These are phyloP conservation scores for Melanophora roralis DNA, from an alignment of 2,888 invertebrate species.

Conservation along the genomic window DNA sequence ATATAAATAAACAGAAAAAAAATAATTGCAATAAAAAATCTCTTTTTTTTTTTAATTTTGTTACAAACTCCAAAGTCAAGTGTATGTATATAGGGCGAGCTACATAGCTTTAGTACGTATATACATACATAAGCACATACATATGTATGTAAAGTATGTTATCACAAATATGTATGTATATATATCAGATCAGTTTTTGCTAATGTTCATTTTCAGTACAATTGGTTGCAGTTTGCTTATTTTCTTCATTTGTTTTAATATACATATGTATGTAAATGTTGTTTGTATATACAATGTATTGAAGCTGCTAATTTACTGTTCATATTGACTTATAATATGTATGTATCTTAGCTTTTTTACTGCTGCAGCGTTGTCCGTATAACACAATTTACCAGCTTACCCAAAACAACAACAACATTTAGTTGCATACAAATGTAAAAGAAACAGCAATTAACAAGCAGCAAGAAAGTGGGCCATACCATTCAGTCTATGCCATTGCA, in stretches of 20 bases:
- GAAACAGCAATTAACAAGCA: conserved; percentile 46
- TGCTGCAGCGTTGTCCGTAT: conserved; percentile 39
- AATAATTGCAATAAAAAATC: conserved; percentile 19
- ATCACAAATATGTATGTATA: not conserved
- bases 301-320: conserved; percentile 59
- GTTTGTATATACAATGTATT: conserved; percentile 19
- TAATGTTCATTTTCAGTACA: conserved; percentile 2
- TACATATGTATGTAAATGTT: not conserved
- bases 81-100: conserved; percentile 8
- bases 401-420: conserved; percentile 6
- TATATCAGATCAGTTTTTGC: conserved; percentile 17
- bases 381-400: conserved; percentile 30
- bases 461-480: conserved; percentile 54
- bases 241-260: conserved; percentile 1
- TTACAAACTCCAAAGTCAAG: conserved; percentile 3
- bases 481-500: conserved; percentile 36
- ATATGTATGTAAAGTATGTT: not conserved
- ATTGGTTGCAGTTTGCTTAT: conserved; percentile 22
- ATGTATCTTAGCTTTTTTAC: not conserved
- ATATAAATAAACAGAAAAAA: conserved; percentile 30
- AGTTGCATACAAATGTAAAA: not conserved
- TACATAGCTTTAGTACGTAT: not conserved
- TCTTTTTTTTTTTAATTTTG: conserved; percentile 14
- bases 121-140: not conserved
- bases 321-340: conserved; percentile 36